phyloP scores from a whole-genome alignment of 2,113 vertebrate species.

The Podocnemis expansa region DNA sequence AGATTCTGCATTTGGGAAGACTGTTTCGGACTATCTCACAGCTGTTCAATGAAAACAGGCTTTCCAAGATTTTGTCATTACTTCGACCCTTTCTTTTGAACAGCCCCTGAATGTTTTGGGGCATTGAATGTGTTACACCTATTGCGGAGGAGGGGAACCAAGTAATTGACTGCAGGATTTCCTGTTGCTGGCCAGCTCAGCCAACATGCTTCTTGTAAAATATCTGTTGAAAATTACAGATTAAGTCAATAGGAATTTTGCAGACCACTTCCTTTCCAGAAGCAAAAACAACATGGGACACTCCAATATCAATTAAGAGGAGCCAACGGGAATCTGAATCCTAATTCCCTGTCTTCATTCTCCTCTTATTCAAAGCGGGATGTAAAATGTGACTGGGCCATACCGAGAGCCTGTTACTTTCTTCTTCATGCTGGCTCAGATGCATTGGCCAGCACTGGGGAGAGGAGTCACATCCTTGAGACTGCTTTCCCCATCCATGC shows the following conservation, averaged over 20 bases:
- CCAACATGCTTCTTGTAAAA: not conserved
- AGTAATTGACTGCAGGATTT: not conserved
- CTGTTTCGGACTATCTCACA: conserved; percentile 29
- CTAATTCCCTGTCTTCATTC: not conserved
- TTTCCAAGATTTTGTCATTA: conserved; percentile 17
- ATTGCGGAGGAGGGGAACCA: accelerated
- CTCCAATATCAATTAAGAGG: not conserved
- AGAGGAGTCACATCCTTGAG: not conserved
- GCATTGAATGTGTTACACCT: not conserved
- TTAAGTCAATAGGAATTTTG: not conserved
- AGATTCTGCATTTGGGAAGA: conserved; percentile 25
- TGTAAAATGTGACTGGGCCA: not conserved
- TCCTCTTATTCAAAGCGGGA: not conserved
- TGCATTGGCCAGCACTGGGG: not conserved
- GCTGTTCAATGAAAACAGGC: not conserved
- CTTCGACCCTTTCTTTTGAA: accelerated
- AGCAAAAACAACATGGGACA: not conserved
- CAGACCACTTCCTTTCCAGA: not conserved
- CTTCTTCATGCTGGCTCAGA: not conserved
- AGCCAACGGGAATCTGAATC: not conserved
- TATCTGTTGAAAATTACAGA: not conserved
- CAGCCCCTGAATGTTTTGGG: not conserved
- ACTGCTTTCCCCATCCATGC: not conserved
- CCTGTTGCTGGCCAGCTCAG: not conserved
- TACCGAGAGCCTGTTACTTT: not conserved